Percentiles rank a stretch among this genome's conserved stretches.
These are phyloP conservation scores for Sebastes fasciatus DNA, from an alignment of 2,113 vertebrate genomes.

Conservation along the genomic window DNA sequence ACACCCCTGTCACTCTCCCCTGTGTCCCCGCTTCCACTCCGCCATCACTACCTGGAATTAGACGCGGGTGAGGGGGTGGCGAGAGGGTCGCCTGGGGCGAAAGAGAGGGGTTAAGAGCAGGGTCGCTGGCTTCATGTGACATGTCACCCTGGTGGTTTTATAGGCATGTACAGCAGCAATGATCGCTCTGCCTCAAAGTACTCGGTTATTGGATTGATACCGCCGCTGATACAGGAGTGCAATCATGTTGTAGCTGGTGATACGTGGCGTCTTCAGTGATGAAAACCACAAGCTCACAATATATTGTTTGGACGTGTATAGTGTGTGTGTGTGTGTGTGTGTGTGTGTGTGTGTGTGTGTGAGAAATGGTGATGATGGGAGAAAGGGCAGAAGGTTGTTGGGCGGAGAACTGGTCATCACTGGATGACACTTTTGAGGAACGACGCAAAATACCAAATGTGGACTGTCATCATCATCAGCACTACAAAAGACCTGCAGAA, in stretches of 20 bases:
- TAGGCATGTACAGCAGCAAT: constrained; percentile 18
- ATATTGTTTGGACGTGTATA: neutral
- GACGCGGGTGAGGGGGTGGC: constrained; percentile 12
- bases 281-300: constrained; percentile 13
- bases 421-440: neutral
- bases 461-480: neutral
- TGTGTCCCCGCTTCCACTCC: constrained; percentile 4
- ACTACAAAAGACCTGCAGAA: no score
- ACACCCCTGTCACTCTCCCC: constrained; percentile 54
- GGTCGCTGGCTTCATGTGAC: constrained; percentile 58
- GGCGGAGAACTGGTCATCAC: neutral
- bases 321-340: neutral
- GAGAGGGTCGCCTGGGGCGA: neutral
- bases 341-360: no score
- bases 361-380: neutral
- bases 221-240: constrained; percentile 15
- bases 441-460: neutral
- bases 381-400: neutral
- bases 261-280: neutral
- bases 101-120: constrained; percentile 52
- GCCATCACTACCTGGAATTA: constrained; percentile 65
- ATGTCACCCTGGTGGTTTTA: constrained; percentile 52
- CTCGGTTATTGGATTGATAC: constrained; percentile 54
- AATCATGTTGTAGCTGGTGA: constrained; percentile 7
- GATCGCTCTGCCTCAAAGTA: constrained; percentile 25